Base-by-base conservation (phyloP, 2,113 vertebrate genomes). In the Numenius arquata region DNA sequence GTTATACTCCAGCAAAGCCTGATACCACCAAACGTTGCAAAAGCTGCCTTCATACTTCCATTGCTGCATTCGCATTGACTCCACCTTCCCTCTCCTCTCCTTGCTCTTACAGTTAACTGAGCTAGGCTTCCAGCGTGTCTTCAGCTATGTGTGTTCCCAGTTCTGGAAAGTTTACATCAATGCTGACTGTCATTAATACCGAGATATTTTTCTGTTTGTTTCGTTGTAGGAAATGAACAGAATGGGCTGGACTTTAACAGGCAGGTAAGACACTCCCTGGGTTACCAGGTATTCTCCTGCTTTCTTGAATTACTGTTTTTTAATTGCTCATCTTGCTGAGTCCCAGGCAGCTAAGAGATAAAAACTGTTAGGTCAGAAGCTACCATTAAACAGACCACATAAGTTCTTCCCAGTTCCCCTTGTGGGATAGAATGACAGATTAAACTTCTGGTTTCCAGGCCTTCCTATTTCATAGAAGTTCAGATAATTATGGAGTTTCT, bases 171-270 rank as follows among this genome's bases (percentile, higher is more conserved):
- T 9, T 65, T 53, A 9, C 30, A 29, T n/a, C 58, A 2, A 4
- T 81, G 76, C 40, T 91, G 58, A 23, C 17, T 82, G 74, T 32
- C 7, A 3, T 68, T 85, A 61, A 89, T 16, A 48, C 80, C 53
- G 80, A 83, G 71, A 26, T 59, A 4, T 65, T 52, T 95, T 96
- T 83, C 59, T 91, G 6, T 95, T 92, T 89, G 97, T 97, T 96
- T 93, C 83, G 11, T 97, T 96, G 43, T 55, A 98, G 98, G 98
- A 96, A 98, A 91, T 97, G 99, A 99, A 92, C 98, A 98, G 93
- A 99, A 99, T 83, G 98, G 99, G 88, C 97, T 99, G 87, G 98
- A 99, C 97, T 99, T 99, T 98, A 98, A 96, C 95, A 98, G 99
- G 97, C 99, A 99, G 95, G 99, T 99, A 98, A 98, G 98, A 90